These are phyloP conservation scores for Orientallactaga sibirica DNA, from an alignment of 2,797 vertebrate genomes.

Conservation along the genomic window DNA sequence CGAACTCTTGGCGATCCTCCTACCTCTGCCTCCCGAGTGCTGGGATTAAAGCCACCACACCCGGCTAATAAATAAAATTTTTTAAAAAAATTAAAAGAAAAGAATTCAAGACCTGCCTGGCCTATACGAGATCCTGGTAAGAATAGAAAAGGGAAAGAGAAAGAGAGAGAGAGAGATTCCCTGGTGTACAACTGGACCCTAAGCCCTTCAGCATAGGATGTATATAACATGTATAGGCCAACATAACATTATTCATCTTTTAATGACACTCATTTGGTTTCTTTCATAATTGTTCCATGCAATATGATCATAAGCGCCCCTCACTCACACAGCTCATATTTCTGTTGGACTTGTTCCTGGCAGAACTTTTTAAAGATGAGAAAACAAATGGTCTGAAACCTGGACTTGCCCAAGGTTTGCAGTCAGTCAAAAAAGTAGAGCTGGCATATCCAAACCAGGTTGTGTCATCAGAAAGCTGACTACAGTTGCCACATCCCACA, in stretches of 20 bases:
- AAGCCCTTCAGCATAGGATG: no score
- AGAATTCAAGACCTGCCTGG: background rate
- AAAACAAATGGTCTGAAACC: background rate
- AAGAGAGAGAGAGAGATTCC: background rate
- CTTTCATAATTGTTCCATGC: background rate
- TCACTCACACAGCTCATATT: background rate
- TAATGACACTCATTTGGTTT: background rate
- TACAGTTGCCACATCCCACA: fast-evolving
- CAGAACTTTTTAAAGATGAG: background rate
- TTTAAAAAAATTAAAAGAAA: no score
- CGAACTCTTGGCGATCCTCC: no score
- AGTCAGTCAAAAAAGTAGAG: no score
- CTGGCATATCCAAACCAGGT: background rate
- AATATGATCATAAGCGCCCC: no score
- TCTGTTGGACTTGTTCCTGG: background rate
- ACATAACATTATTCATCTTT: background rate
- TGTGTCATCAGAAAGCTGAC: background rate
- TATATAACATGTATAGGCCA: background rate
- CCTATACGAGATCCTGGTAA: background rate
- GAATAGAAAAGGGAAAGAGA: background rate
- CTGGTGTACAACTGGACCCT: no score
- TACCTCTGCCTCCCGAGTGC: no score
- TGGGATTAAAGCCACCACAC: no score
- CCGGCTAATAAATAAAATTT: no score
- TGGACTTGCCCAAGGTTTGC: no score